These are phyloP conservation scores for Melospiza melodia DNA, from an alignment of 2,113 vertebrate genomes.

Conservation along the genomic window DNA sequence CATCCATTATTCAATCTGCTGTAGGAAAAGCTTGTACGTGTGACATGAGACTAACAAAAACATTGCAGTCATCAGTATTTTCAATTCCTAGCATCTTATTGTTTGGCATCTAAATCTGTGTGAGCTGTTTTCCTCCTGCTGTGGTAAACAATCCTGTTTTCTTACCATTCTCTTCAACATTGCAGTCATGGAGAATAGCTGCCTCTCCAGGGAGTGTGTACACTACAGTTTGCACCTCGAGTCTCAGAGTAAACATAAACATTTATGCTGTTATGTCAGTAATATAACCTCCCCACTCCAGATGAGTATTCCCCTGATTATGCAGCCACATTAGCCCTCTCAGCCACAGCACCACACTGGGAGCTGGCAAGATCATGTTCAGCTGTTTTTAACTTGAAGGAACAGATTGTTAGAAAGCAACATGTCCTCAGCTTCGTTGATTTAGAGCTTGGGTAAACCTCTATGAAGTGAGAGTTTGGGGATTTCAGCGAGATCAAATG, in stretches of 20 bases:
- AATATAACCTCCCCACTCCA: slow-evolving; percentile 43
- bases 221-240: slow-evolving; percentile 19
- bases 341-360: slow-evolving; percentile 33
- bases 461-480: slow-evolving; percentile 20
- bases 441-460: slow-evolving; percentile 21
- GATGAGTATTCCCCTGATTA: slow-evolving; percentile 48
- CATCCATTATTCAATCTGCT: slow-evolving; percentile 17
- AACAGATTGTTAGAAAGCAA: slow-evolving; percentile 45
- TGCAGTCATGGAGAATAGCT: slow-evolving; percentile 17
- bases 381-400: slow-evolving; percentile 36
- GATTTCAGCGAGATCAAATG: slow-evolving; percentile 11
- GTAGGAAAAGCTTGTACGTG: background rate
- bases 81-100: background rate
- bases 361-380: slow-evolving; percentile 20
- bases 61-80: background rate
- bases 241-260: slow-evolving; percentile 54
- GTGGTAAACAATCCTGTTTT: slow-evolving; percentile 1
- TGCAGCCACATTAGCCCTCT: slow-evolving; percentile 53
- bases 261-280: slow-evolving; percentile 37
- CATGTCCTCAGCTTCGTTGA: background rate
- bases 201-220: background rate
- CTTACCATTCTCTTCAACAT: background rate
- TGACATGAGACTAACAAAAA: slow-evolving; percentile 27
- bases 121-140: background rate
- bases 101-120: background rate